Percentiles rank a stretch among this genome's conserved stretches.
Evolutionary conservation across 2,888 invertebrate species (phyloP).

Genomic region (Diadromus collaris): DNA sequence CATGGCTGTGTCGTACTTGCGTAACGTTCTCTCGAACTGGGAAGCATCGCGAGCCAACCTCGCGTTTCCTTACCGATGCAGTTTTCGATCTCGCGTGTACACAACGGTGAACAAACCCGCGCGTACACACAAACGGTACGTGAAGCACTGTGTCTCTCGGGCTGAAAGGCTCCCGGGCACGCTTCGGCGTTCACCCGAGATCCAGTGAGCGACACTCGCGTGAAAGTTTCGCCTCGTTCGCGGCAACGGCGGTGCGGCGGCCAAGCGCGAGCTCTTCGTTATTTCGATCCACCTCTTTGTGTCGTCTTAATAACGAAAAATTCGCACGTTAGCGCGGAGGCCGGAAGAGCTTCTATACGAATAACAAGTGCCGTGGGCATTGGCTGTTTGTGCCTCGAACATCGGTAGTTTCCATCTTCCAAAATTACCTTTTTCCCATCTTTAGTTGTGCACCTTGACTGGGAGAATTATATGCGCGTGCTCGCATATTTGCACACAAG

Average conservation of each 20-base stretch:
- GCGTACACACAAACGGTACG: neutral
- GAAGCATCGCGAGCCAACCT: constrained; percentile 45
- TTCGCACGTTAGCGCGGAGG: constrained; percentile 36
- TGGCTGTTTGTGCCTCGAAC: constrained; percentile 7
- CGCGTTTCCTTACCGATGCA: constrained; percentile 45
- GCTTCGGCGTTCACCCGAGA: constrained; percentile 32
- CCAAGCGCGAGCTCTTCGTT: constrained; percentile 30
- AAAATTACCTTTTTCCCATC: neutral
- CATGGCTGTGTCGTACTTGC: constrained; percentile 45
- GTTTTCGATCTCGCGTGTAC: constrained; percentile 53
- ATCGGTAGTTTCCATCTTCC: constrained; percentile 4
- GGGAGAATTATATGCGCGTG: too few relatives aligned
- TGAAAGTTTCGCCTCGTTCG: constrained; percentile 55
- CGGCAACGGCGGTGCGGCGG: constrained; percentile 23
- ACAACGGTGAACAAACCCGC: constrained; percentile 1
- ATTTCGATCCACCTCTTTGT: neutral
- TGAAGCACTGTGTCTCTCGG: constrained; percentile 28
- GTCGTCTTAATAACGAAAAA: constrained; percentile 28
- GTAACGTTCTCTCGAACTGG: constrained; percentile 50
- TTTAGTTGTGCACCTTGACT: neutral
- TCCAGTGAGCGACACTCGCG: constrained; percentile 35
- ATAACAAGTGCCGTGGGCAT: constrained; percentile 11
- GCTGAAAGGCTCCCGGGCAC: constrained; percentile 41
- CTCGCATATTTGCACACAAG: neutral
- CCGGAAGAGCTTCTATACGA: constrained; percentile 31